A percentile compares a stretch with the other conserved stretches of the same genome.
phyloP scores from a whole-genome alignment of 2,888 invertebrate genomes.

The Parnassius apollo region DNA sequence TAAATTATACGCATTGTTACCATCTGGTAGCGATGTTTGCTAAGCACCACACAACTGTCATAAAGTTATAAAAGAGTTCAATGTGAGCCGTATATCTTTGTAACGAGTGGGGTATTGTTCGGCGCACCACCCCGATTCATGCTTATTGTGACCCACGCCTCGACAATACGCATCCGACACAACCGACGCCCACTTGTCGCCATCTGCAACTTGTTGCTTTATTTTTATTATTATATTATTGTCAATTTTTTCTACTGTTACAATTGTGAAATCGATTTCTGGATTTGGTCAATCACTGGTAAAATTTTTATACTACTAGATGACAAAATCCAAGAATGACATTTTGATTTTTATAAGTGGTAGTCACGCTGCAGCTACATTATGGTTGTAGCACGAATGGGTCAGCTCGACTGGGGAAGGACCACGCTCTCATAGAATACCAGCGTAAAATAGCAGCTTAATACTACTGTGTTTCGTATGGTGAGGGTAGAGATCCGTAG shows the following conservation, averaged over 20 bases:
- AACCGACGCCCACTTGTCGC: constrained; percentile 29
- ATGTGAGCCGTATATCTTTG: constrained; percentile 13
- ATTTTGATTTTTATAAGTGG: too few species aligned
- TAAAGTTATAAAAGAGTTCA: constrained; percentile 21
- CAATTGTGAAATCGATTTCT: background rate
- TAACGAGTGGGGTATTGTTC: constrained; percentile 19
- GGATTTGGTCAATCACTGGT: background rate
- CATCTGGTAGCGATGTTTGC: constrained; percentile 25
- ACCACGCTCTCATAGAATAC: too few species aligned
- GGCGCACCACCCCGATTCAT: constrained; percentile 12
- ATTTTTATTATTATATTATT: constrained; percentile 3
- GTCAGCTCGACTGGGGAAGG: too few species aligned
- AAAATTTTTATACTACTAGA: too few species aligned
- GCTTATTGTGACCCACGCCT: constrained; percentile 15
- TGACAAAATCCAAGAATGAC: too few species aligned
- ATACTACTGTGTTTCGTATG: too few species aligned
- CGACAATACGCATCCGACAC: constrained; percentile 12
- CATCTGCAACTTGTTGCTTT: constrained; percentile 28
- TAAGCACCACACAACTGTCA: constrained; percentile 25
- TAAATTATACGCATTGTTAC: constrained; percentile 24
- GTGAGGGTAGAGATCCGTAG: too few species aligned
- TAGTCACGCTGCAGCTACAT: too few species aligned
- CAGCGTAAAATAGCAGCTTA: too few species aligned
- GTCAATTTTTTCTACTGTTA: constrained; percentile 11
- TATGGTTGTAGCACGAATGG: too few species aligned